phyloP scores from a whole-genome alignment of 1,140 invertebrate genomes.

The Globodera ellingtonae region DNA sequence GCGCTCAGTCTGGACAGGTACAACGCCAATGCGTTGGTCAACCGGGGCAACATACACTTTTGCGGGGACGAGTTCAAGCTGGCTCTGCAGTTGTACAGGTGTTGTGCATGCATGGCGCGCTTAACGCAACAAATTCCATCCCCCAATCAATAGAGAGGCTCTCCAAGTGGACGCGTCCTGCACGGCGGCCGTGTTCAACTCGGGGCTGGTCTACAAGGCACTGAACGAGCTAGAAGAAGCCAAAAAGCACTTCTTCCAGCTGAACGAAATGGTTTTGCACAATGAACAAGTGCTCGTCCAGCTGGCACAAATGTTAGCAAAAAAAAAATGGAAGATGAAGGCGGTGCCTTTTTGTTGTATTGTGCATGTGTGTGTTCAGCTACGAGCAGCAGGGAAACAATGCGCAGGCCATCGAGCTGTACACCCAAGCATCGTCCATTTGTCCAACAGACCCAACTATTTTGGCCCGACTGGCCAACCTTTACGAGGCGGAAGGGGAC shows the following conservation, averaged over 20 bases:
- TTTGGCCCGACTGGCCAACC: slow-evolving; percentile 79
- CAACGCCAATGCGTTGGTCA: slow-evolving; percentile 82
- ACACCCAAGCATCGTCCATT: slow-evolving; percentile 81
- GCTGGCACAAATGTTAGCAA: slow-evolving; percentile 79
- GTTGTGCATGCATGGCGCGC: not conserved
- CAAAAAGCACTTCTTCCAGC: slow-evolving; percentile 79
- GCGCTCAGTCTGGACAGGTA: slow-evolving; percentile 78
- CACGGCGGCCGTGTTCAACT: slow-evolving; percentile 86
- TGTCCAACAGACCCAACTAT: slow-evolving; percentile 82
- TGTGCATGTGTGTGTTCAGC: slow-evolving; percentile 13
- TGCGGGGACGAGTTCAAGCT: slow-evolving; percentile 75
- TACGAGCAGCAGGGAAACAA: slow-evolving; percentile 77
- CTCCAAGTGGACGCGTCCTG: slow-evolving; percentile 80
- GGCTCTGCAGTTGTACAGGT: slow-evolving; percentile 76
- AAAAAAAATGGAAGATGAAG: slow-evolving; percentile 63
- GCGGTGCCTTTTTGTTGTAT: not conserved
- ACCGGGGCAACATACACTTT: slow-evolving; percentile 82
- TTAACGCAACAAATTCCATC: not conserved
- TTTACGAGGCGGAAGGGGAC: slow-evolving; percentile 82
- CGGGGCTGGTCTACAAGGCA: slow-evolving; percentile 35
- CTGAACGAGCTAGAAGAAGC: slow-evolving; percentile 75
- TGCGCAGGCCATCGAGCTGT: slow-evolving; percentile 76
- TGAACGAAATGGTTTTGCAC: slow-evolving; percentile 76
- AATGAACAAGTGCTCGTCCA: slow-evolving; percentile 84
- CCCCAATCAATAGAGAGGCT: slow-evolving; percentile 69